Evolutionary conservation across 64 coral and sea anemone genomes (phyloP), one percentile per base, ranked within the genome.

Genomic region (Actinia tenebrosa): DNA sequence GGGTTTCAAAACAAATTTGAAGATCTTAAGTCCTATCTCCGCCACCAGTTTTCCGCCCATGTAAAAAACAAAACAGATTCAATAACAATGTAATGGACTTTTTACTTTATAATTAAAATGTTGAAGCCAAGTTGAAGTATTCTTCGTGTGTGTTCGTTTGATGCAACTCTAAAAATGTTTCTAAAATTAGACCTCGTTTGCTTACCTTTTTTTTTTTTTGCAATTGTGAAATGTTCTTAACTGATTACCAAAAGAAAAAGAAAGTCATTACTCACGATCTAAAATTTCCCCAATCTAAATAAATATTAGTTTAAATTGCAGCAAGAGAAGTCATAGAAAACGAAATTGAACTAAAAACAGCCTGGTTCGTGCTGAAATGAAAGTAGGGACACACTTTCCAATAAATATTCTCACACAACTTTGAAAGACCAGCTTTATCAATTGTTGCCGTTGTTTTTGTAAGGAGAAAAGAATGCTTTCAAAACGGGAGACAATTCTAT

Each of bases 1-100:
- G n/a, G 69, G 69, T 75, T 75, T 75, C 69, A 75, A 75, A 75
- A 75, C 69, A 75, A 75, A 75, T 75, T 8, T 75, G 69, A 42
- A 42, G 69, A 75, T 75, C 69, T 75, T 75, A 75, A 75, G 26
- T 75, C 42, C 69, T 7, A 75, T 75, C 69, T 75, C 69, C 69
- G 69, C 69, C 27, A 42, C 26, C 7, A 75, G 69, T 75, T 75
- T 75, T 75, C 69, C 69, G 69, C 69, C 25, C 69, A 26, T 10
- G 69, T 13, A 42, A 75, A 75, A 75, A 27, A 75, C 69, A 75
- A 27, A 75, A 75, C n/a, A 30, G 25, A 30, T 30, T 42, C 27
- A 75, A 75, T 75, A 75, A 75, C 69, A 75, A 13, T 27, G 26
- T 42, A 75, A 30, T 75, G 69, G 69, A 75, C 25, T 75, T 75